Percentiles rank a stretch among this genome's conserved stretches.
Conservation (phyloP, 2,888 invertebrate species). For the Pantelozetes paolii region DNA sequence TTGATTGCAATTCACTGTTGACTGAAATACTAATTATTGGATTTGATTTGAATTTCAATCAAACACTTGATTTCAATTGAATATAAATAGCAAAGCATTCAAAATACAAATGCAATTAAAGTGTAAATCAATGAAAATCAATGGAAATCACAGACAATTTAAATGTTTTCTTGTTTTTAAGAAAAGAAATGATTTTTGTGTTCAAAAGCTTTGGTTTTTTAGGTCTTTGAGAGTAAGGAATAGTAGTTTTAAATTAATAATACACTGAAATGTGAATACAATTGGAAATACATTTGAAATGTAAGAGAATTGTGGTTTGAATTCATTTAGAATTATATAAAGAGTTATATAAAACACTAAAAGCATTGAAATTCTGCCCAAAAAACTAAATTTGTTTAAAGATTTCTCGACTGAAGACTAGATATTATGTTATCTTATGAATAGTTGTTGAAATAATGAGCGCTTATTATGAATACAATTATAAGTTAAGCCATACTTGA, state of each 20-base stretch:
- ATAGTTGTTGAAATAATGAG: neutral
- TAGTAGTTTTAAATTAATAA: neutral
- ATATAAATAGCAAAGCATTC: neutral
- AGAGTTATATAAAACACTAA: neutral
- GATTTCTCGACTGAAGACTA: neutral
- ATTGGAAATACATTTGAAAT: neutral
- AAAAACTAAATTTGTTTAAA: neutral
- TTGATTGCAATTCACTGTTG: neutral
- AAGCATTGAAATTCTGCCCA: neutral
- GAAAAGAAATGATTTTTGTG: neutral
- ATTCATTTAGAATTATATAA: neutral
- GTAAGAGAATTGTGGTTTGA: neutral
- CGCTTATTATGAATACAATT: neutral
- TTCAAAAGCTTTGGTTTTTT: neutral
- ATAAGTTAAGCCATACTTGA: too few species aligned
- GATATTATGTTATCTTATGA: neutral
- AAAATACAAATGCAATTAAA: neutral
- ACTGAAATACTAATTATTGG: too few species aligned
- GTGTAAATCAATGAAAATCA: neutral
- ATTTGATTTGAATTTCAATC: neutral
- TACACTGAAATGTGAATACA: neutral
- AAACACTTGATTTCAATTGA: neutral
- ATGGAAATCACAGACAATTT: slow-evolving; percentile 4
- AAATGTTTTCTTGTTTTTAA: neutral
- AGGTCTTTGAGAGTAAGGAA: neutral